Base-by-base conservation (phyloP, 2,113 vertebrate genomes). In the Zosterops borbonicus region DNA sequence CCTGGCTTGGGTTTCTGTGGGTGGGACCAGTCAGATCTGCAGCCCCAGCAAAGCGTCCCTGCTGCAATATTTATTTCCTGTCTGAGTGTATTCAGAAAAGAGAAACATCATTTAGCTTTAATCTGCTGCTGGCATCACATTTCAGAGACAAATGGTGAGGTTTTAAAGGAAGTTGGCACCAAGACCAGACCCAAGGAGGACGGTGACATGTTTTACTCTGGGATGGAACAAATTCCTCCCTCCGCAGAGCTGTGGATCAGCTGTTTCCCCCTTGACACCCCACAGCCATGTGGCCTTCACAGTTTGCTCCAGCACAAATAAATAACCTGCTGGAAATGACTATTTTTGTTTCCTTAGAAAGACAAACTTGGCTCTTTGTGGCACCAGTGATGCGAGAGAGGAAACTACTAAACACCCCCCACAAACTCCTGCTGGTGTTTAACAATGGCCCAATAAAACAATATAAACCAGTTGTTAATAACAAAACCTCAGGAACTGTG, bases 241-340 rank as follows among this genome's bases (percentile, higher is more conserved):
- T 50, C 4, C 44, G 56, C 3, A 0, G 16, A 44, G 63, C 33
- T 81, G 33, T 28, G 29, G 18, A 23, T 67, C 21, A 12, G 16
- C 62, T 6, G 1, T 55, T 90, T 70, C 58, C 53, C 50, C 20
- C 50, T 53, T n/a, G 39, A 55, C 63, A 49, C 12, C 31, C 31
- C 68, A 14, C 41, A 77, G 84, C 69, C 80, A 55, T 5, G 23
- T 22, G 60, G 35, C 83, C 49, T 87, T 83, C 83, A 63, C 83
- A 71, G 77, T 63, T 81, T 84, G 81, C 84, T 85, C 47, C 49
- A 70, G 49, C 65, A 63, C 65, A 89, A 89, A 85, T 91, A 90
- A 96, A 76, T 89, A 90, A 79, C 49, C 37, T 35, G n/a, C 14
- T 37, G 73, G 73, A 35, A 90, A 67, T 47, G 4, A 73, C 2